Percentiles rank a stretch among this genome's conserved stretches.
Conservation (phyloP, 1,140 invertebrate species). For the Orius insidiosus region DNA sequence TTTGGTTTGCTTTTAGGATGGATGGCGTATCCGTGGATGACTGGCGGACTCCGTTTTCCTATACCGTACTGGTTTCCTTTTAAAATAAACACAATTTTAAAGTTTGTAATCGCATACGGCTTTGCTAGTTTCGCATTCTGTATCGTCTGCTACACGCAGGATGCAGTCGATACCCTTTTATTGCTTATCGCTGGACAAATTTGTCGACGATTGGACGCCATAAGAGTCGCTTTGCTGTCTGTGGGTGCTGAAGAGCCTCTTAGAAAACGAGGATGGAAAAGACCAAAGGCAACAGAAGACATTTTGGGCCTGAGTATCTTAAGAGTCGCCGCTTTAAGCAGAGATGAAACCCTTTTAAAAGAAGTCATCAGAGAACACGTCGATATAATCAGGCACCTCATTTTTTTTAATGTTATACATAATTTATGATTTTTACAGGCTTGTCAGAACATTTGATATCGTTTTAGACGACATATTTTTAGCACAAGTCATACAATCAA, state of each 20-base stretch:
- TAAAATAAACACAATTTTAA: neutral
- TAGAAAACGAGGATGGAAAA: conserved; percentile 5
- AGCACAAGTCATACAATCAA: conserved; percentile 13
- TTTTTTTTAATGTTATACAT: no score
- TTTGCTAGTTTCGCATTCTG: neutral
- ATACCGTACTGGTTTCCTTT: conserved; percentile 10
- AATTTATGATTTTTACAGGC: conserved; percentile 12
- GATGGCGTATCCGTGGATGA: conserved; percentile 4
- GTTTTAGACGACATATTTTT: conserved; percentile 14
- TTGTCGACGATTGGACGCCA: conserved; percentile 8
- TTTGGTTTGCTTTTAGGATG: neutral
- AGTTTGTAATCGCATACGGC: neutral
- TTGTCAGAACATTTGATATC: conserved; percentile 11
- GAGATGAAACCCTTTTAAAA: conserved; percentile 11
- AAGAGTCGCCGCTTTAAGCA: conserved; percentile 2
- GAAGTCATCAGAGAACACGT: conserved; percentile 14
- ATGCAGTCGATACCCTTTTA: conserved; percentile 11
- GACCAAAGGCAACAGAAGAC: neutral
- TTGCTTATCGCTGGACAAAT: conserved; percentile 9
- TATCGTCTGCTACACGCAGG: conserved; percentile 4
- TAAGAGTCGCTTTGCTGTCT: conserved; percentile 2
- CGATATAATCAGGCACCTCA: conserved; percentile 11
- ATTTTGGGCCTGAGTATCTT: conserved; percentile 4
- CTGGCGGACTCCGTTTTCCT: conserved; percentile 4
- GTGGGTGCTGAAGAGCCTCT: conserved; percentile 6